These are phyloP conservation scores for Zootermopsis nevadensis DNA, from an alignment of 2,888 invertebrate species.

Conservation along the genomic window DNA sequence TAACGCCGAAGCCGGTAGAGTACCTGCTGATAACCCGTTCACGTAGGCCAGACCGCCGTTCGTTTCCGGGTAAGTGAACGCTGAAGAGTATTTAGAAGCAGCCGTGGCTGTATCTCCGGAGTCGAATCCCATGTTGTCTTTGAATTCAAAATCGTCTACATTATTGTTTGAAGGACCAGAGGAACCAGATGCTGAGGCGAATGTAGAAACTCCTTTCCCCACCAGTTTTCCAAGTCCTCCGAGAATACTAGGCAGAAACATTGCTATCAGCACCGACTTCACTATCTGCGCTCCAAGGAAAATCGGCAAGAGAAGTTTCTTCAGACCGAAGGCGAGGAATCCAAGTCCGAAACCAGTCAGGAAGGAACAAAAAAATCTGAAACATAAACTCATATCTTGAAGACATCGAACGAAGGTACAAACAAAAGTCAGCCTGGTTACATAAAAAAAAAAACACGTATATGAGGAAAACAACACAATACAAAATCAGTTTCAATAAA, in stretches of 20 bases:
- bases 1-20: constrained; percentile 55
- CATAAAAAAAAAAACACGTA: not conserved
- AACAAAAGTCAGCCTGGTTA: not conserved
- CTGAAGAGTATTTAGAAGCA: constrained; percentile 41
- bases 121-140: constrained; percentile 61
- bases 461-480: too few species aligned
- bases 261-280: constrained; percentile 83
- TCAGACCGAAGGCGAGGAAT: constrained; percentile 81
- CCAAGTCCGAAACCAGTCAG: constrained; percentile 74
- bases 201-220: constrained; percentile 78
- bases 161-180: constrained; percentile 66
- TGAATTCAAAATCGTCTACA: constrained; percentile 79
- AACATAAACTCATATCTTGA: not conserved
- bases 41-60: not conserved
- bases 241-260: constrained; percentile 86
- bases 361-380: constrained; percentile 64
- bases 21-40: constrained; percentile 63
- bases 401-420: not conserved
- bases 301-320: constrained; percentile 84
- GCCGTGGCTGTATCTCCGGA: constrained; percentile 41
- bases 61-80: constrained; percentile 47
- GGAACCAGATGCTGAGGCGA: constrained; percentile 67
- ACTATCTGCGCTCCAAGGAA: constrained; percentile 85
- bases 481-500: too few species aligned
- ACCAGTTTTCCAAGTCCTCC: constrained; percentile 86